Evolutionary conservation across 2,113 vertebrate species (phyloP).

Genomic region (Monopterus albus): DNA sequence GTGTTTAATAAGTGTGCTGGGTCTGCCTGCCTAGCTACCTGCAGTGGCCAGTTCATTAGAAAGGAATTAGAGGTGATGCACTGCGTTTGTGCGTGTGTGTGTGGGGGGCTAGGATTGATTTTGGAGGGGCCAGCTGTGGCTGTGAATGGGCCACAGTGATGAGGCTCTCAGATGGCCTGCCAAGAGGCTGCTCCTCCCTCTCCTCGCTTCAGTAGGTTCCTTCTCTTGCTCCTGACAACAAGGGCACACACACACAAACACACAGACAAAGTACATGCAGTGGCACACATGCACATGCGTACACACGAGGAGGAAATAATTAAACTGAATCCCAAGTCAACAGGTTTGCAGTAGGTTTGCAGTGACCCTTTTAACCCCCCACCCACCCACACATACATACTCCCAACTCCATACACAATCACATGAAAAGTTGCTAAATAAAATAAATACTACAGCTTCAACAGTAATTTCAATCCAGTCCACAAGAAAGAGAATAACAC

Average conservation of each 20-base stretch:
- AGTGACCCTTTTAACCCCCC: slow-evolving; percentile 36
- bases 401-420: slow-evolving; percentile 30
- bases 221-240: slow-evolving; percentile 23
- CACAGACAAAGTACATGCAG: background rate
- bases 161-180: slow-evolving; percentile 70
- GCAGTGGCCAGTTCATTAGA: slow-evolving; percentile 80
- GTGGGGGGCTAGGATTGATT: slow-evolving; percentile 68
- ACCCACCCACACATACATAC: background rate
- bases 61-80: slow-evolving; percentile 75
- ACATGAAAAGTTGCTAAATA: slow-evolving; percentile 28
- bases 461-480: slow-evolving; percentile 7
- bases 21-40: slow-evolving; percentile 60
- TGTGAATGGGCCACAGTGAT: slow-evolving; percentile 53
- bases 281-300: slow-evolving; percentile 18
- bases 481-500: slow-evolving; percentile 32
- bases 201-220: slow-evolving; percentile 49
- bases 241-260: slow-evolving; percentile 20
- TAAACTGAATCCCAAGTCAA: slow-evolving; percentile 64
- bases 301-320: slow-evolving; percentile 60
- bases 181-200: slow-evolving; percentile 56
- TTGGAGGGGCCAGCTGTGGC: slow-evolving; percentile 75
- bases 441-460: background rate
- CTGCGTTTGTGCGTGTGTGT: slow-evolving; percentile 70
- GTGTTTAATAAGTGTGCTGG: slow-evolving; percentile 60
- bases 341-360: no score